Conservation (phyloP, 2,797 vertebrate genomes). For the Notolabrus celidotus region DNA sequence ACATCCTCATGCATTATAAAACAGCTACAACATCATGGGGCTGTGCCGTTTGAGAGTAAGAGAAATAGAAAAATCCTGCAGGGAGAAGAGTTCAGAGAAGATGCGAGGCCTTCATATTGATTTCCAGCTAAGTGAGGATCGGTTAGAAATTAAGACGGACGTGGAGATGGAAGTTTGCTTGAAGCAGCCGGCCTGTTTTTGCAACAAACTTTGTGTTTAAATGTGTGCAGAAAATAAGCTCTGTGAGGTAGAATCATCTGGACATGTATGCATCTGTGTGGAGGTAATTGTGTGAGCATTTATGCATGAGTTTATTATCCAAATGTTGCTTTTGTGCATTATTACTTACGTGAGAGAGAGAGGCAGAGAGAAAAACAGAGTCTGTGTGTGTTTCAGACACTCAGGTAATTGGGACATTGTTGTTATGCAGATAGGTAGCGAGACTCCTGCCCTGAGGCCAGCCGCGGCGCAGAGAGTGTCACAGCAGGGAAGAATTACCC, state of each 20-base stretch:
- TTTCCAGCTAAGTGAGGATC: too few species aligned
- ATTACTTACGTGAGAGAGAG: neutral
- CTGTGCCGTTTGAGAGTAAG: neutral
- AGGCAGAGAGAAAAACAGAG: neutral
- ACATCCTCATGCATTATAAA: neutral
- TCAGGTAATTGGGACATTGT: conserved; percentile 32
- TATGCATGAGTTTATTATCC: neutral
- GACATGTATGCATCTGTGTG: neutral
- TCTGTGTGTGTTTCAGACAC: conserved; percentile 1
- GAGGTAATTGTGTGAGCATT: neutral
- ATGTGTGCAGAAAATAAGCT: neutral
- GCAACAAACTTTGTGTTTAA: neutral
- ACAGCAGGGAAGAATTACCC: conserved; percentile 36
- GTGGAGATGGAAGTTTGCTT: too few species aligned
- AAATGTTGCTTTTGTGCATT: neutral
- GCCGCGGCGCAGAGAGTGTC: conserved; percentile 16
- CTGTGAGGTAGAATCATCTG: neutral
- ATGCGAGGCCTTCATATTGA: too few species aligned
- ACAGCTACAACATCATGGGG: neutral
- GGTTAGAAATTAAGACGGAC: too few species aligned
- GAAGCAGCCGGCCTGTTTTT: neutral
- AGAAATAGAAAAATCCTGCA: conserved; percentile 1
- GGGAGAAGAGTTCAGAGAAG: too few species aligned
- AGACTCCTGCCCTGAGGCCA: conserved; percentile 36
- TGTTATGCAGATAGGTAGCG: conserved; percentile 37